Evolutionary conservation across 2,797 vertebrate species (phyloP).

Genomic region (Esox lucius): DNA sequence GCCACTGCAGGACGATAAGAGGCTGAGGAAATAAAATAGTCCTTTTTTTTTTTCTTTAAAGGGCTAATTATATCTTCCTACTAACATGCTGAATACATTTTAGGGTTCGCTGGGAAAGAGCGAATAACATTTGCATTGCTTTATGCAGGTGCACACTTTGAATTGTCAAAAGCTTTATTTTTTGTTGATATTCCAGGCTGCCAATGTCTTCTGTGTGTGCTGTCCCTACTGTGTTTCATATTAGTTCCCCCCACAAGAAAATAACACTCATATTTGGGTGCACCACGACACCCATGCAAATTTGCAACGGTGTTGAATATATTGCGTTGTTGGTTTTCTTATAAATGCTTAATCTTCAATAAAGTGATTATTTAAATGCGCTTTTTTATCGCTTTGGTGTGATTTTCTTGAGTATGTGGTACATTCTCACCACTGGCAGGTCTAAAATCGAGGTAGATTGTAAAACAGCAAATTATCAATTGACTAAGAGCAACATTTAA

Average conservation of each 20-base stretch:
- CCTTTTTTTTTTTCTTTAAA: constrained; percentile 8
- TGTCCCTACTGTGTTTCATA: constrained; percentile 18
- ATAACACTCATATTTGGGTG: constrained; percentile 13
- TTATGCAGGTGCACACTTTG: constrained; percentile 67
- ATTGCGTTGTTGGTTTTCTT: not conserved
- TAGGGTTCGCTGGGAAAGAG: constrained; percentile 60
- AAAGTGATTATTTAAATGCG: not conserved
- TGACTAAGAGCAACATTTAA: no score
- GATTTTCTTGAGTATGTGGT: no score
- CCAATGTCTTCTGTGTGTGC: constrained; percentile 16
- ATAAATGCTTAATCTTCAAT: not conserved
- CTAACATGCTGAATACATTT: constrained; percentile 57
- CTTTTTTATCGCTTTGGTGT: not conserved
- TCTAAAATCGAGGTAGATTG: no score
- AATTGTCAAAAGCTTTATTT: constrained; percentile 63
- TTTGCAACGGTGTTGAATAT: not conserved
- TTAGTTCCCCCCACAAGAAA: constrained; percentile 30
- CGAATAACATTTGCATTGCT: constrained; percentile 69
- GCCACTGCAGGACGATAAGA: not conserved
- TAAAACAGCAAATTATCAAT: no score
- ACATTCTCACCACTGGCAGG: not conserved
- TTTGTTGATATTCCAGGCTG: constrained; percentile 25
- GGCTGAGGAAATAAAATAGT: not conserved
- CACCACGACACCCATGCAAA: not conserved
- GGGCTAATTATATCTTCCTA: constrained; percentile 59